Base-by-base conservation (phyloP, 2,113 vertebrate genomes). In the Gobio gobio region DNA sequence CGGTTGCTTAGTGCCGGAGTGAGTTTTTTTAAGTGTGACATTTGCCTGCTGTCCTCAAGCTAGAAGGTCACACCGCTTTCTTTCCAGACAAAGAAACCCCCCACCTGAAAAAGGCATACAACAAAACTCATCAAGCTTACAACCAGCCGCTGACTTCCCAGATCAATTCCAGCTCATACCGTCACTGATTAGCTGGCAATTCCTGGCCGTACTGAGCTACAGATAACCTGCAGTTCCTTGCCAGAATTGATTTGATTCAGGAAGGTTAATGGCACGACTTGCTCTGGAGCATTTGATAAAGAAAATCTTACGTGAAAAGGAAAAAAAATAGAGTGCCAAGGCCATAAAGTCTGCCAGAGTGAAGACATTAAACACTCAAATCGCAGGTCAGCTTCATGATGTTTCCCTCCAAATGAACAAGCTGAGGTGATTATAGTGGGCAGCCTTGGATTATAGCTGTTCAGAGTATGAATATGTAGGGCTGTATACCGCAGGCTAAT, bases 201-300 rank as follows among this genome's bases (percentile, higher is more conserved):
- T 82, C 63, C 47, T 68, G 24, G 43, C 26, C 16, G 0, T 82
- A 83, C 87, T 83, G 73, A 59, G 10, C 75, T 59, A 80, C 87
- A 80, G 79, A 83, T 80, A 86, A 87, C 78, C 74, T 87, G 86
- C 78, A 66, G 81, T 80, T 78, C 88, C 82, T 75, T 81, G 87
- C 78, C 74, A 86, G 88, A 91, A 90, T 85, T 83, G 85, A 88
- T 90, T 91, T 91, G 86, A 89, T 86, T 89, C 80, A 91, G 86
- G 74, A 73, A 43, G 89, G 81, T 89, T 90, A 92, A 91, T 90
- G 83, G 56, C 82, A 75, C 85, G 61, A 82, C 80, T 85, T 88
- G 75, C 78, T 56, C 83, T 76, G 66, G 64, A 54, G 20, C 33
- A 64, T 45, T 79, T 87, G 83, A 85, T 87, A 83, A 86, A 83